Evolutionary conservation across 2,113 vertebrate species (phyloP).

Genomic region (Neofelis nebulosa): DNA sequence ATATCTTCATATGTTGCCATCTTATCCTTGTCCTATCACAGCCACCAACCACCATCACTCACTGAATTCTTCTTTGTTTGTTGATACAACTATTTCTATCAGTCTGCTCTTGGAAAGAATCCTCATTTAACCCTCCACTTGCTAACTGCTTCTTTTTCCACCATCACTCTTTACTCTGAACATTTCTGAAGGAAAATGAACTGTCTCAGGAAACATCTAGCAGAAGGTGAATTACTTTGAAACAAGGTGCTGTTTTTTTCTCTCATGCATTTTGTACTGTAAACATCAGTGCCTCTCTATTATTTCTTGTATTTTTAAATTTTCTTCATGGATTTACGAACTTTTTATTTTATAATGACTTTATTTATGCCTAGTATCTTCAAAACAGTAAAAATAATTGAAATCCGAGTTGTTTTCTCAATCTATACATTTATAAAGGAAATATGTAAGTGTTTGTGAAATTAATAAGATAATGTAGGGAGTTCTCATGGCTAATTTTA

Average conservation of each 20-base stretch:
- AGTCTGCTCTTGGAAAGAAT: constrained; percentile 22
- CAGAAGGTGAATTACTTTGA: neutral
- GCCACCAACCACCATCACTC: neutral
- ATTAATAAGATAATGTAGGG: neutral
- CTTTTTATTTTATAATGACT: neutral
- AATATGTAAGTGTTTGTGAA: neutral
- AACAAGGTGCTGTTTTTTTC: neutral
- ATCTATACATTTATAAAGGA: neutral
- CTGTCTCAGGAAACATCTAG: neutral
- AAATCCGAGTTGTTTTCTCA: neutral
- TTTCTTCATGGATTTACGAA: neutral
- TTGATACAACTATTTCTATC: constrained; percentile 9
- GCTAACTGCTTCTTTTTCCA: neutral
- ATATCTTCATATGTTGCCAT: neutral
- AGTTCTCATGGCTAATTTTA: neutral
- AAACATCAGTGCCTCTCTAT: neutral
- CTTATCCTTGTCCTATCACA: neutral
- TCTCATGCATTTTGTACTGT: neutral
- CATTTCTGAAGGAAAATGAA: constrained; percentile 44
- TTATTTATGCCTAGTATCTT: neutral
- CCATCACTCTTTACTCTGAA: neutral
- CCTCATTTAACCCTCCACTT: neutral
- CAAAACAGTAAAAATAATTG: neutral
- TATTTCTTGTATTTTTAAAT: neutral
- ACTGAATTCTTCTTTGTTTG: neutral